Base-by-base conservation (phyloP, 2,888 invertebrate genomes). In the Dendrolimus houi region DNA sequence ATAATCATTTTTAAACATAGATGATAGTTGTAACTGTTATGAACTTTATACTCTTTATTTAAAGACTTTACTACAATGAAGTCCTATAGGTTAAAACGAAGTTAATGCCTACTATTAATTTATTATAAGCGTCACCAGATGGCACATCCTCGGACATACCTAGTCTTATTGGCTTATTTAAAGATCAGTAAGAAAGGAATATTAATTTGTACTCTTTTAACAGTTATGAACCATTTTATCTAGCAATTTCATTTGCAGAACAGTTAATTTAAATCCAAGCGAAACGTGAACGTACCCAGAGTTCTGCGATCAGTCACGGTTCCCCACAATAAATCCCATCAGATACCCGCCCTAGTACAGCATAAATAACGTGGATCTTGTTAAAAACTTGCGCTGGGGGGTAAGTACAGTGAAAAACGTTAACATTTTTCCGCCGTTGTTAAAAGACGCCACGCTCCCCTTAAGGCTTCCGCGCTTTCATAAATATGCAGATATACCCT, bases 401-500 rank as follows among this genome's bases (percentile, higher is more conserved):
- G 74, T 70, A 78, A 79, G 29, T 10, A 47, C 47, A 10, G 47
- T 10, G 81, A 83, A 79, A 80, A 83, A 79, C 77, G 77, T 77
- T 72, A 75, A 79, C 77, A 81, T 85, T 87, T 69, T 86, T 79
- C 83, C 83, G 79, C 79, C 82, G 77, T 84, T 87, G 87, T 88
- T 83, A 84, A 77, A 47, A 80, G 77, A 73, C 77, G 74, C 81
- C 79, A 76, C 76, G 78, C 82, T 82, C 85, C 85, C 87, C 84
- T 83, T 80, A 81, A 85, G 81, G 79, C 78, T 84, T 83, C 79
- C 81, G 77, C 80, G 80, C 83, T 85, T 83, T 65, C 85, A 87
- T 90, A 90, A 88, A 89, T 89, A 89, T 89, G 87, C 85, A 89
- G 88, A 88, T 88, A 87, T 87, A 80, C 85, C 79, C 80, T 88